These are phyloP conservation scores for Stomatorhinus ivindoensis DNA, from an alignment of 2,113 vertebrate genomes.

Conservation along the genomic window DNA sequence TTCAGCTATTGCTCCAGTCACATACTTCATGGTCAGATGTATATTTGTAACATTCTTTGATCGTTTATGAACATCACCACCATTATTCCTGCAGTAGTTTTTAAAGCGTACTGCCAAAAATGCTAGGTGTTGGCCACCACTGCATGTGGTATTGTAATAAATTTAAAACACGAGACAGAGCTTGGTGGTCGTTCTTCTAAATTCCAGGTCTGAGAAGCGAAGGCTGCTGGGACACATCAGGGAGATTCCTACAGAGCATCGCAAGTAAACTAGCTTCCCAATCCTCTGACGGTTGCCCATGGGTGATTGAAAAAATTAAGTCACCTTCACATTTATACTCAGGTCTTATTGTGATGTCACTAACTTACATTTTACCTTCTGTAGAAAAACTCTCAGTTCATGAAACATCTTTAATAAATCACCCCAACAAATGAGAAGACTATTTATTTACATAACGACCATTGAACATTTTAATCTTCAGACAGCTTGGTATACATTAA, in stretches of 20 bases:
- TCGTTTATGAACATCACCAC: too few species aligned
- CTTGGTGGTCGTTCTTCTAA: neutral
- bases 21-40: too few species aligned
- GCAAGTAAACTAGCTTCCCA: neutral
- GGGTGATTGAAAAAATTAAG: neutral
- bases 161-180: neutral
- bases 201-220: neutral
- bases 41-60: too few species aligned
- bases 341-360: neutral
- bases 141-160: neutral
- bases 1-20: too few species aligned
- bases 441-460: neutral
- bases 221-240: neutral
- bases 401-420: neutral
- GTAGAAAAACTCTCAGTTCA: neutral
- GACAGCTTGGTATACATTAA: constrained; percentile 4
- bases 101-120: too few species aligned
- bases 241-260: neutral
- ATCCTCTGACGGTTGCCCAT: neutral
- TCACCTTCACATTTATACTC: neutral
- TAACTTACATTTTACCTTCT: neutral
- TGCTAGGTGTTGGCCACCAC: too few species aligned
- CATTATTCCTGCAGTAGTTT: too few species aligned
- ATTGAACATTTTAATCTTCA: neutral
- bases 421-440: neutral